Percentiles rank a stretch among this genome's conserved stretches.
These are phyloP conservation scores for Globia sparganii DNA, from an alignment of 2,888 invertebrate genomes.

Conservation along the genomic window DNA sequence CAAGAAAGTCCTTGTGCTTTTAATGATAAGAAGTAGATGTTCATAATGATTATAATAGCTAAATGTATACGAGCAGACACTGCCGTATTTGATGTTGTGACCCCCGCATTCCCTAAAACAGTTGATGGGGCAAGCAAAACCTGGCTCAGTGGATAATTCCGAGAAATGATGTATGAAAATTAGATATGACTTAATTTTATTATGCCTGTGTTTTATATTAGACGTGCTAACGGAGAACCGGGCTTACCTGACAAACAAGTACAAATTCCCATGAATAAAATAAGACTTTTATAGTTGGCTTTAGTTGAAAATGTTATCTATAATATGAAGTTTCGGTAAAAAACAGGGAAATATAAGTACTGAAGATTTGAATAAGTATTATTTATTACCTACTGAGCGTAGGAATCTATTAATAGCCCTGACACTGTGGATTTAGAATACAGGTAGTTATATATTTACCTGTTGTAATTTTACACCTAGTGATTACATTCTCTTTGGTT, in stretches of 20 bases:
- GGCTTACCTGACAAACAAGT: conserved; percentile 34
- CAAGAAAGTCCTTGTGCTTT: conserved; percentile 8
- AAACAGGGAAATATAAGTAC: background rate
- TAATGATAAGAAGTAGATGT: conserved; percentile 17
- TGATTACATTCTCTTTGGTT: no score
- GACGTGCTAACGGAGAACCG: conserved; percentile 52
- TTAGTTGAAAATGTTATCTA: conserved; percentile 26
- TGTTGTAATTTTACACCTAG: conserved; percentile 16
- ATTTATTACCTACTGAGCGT: conserved; percentile 33
- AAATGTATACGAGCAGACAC: conserved; percentile 21
- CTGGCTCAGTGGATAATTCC: conserved; percentile 32
- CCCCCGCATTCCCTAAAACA: conserved; percentile 15
- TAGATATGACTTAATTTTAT: background rate
- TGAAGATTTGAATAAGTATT: conserved; percentile 26
- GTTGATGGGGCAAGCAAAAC: conserved; percentile 26
- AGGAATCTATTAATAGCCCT: conserved; percentile 23
- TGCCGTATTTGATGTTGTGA: conserved; percentile 21
- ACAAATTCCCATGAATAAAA: conserved; percentile 29
- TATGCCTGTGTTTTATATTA: conserved; percentile 21
- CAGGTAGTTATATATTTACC: conserved; percentile 10
- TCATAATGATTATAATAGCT: conserved; percentile 2
- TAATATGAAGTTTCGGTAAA: background rate
- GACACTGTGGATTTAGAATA: conserved; percentile 40
- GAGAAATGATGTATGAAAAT: background rate
- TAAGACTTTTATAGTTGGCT: conserved; percentile 5